Percentiles rank a stretch among this genome's conserved stretches.
Conservation (phyloP, 2,797 vertebrate species). For the Dromococcyx pavoninus region DNA sequence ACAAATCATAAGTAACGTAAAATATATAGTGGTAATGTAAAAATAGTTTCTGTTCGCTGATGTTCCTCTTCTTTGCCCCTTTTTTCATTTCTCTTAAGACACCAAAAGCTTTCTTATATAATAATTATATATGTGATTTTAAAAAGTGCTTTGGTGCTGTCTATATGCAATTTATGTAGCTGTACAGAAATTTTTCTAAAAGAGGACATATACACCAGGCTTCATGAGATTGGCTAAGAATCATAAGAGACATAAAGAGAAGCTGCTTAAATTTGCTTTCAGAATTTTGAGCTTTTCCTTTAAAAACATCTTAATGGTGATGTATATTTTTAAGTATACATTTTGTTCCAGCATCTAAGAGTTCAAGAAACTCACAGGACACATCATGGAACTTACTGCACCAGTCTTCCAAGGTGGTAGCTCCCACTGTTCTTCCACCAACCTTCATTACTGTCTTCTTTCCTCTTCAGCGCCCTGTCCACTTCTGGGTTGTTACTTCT, state of each 20-base stretch:
- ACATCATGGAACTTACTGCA: accelerated
- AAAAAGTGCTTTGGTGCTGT: not conserved
- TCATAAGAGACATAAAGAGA: not conserved
- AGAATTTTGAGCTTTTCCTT: not conserved
- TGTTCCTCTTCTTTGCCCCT: not conserved
- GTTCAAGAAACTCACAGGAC: not conserved
- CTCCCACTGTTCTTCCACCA: not conserved
- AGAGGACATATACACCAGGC: not conserved
- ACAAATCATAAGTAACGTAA: not conserved
- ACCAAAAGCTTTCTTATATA: not conserved
- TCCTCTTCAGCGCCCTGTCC: not conserved
- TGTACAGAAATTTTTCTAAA: not conserved
- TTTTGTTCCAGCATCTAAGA: not conserved
- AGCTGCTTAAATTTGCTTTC: not conserved
- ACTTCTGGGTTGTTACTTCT: not conserved
- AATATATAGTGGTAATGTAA: not conserved
- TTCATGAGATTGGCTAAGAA: not conserved
- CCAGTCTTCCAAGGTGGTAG: not conserved
- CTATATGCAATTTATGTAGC: not conserved
- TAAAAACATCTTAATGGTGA: not conserved
- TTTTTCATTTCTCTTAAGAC: not conserved
- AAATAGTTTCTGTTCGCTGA: not conserved
- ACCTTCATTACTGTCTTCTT: not conserved
- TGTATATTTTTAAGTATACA: not conserved
- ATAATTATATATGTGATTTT: not conserved